phyloP scores from a whole-genome alignment of 2,113 vertebrate genomes.

The Aegithalos caudatus region DNA sequence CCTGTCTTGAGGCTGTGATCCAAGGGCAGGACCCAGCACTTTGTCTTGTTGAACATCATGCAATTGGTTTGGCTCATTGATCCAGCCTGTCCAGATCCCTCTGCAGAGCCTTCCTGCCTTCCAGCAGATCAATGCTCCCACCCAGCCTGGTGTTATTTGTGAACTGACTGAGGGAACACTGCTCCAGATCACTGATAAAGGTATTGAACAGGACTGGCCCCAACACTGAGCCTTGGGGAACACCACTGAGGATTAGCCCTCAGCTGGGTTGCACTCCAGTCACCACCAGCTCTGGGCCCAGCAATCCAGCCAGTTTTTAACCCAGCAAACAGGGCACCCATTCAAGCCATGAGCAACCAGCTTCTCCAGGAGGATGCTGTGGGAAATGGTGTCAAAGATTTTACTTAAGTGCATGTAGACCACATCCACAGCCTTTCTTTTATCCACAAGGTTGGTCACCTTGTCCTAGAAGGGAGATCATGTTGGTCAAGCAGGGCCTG shows the following conservation, averaged over 20 bases:
- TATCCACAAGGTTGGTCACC: not conserved
- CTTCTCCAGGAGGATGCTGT: not conserved
- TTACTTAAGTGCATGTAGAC: not conserved
- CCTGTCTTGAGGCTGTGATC: no score
- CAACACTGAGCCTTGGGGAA: not conserved
- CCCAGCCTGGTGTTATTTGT: not conserved
- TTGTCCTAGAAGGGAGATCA: not conserved
- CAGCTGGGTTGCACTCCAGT: not conserved
- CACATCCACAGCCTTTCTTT: not conserved
- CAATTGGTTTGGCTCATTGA: fast-evolving
- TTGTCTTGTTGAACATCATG: not conserved
- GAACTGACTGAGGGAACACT: not conserved
- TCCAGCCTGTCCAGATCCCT: not conserved
- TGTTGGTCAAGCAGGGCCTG: not conserved
- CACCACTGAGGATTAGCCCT: fast-evolving
- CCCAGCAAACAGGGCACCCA: fast-evolving
- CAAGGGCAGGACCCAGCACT: not conserved
- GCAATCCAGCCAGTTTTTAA: not conserved
- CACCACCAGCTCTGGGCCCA: not conserved
- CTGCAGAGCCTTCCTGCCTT: not conserved
- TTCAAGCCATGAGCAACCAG: not conserved
- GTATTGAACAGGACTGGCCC: not conserved
- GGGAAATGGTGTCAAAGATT: not conserved
- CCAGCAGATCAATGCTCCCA: not conserved
- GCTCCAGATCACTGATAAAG: not conserved